A percentile compares a stretch with the other conserved stretches of the same genome.
Conservation (phyloP, 2,888 invertebrate genomes). For the Invenusta paracnida region DNA sequence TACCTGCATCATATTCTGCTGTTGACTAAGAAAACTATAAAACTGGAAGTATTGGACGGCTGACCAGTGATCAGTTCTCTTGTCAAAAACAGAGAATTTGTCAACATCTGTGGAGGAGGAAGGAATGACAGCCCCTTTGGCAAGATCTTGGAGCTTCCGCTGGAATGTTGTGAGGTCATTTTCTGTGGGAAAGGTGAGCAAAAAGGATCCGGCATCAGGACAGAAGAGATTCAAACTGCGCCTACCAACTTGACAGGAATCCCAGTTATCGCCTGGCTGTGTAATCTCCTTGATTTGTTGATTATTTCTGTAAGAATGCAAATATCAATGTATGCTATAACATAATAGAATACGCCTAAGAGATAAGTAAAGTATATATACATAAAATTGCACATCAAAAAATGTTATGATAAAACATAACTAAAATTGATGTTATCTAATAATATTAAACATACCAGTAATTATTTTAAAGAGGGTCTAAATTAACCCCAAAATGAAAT, state of each 20-base stretch:
- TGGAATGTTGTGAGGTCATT: neutral
- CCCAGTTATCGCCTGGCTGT: neutral
- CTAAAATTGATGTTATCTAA: too few species aligned
- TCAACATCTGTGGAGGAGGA: neutral
- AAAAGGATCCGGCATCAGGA: neutral
- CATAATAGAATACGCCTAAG: too few species aligned
- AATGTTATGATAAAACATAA: too few species aligned
- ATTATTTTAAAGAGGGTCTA: too few species aligned
- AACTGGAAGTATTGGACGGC: constrained; percentile 97
- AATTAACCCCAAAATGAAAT: too few species aligned
- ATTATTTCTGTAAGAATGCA: neutral
- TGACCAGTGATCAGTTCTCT: constrained; percentile 92
- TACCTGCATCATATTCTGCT: constrained; percentile 96
- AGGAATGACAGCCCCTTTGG: neutral
- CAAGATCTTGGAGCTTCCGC: neutral
- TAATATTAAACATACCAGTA: too few species aligned
- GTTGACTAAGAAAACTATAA: constrained; percentile 95
- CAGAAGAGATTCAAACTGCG: neutral
- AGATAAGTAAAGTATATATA: too few species aligned
- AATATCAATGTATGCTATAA: too few species aligned
- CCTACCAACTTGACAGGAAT: neutral
- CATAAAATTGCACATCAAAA: too few species aligned
- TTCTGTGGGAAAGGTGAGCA: constrained; percentile 8
- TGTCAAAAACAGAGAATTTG: constrained; percentile 70
- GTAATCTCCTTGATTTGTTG: neutral